Evolutionary conservation across 2,797 vertebrate species (phyloP).

Genomic region (Lithobates pipiens): DNA sequence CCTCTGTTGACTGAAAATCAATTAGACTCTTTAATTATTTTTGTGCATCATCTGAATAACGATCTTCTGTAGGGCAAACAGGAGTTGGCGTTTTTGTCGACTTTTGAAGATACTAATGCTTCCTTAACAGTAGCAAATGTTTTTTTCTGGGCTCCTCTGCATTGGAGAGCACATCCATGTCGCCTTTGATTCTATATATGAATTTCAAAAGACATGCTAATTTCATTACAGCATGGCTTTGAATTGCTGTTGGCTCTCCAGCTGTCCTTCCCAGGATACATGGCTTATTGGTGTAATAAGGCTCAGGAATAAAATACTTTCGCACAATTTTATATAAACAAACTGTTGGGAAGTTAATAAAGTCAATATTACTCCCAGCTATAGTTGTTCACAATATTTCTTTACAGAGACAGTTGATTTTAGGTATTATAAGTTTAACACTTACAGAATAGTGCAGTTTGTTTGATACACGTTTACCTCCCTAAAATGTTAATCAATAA

Average conservation of each 20-base stretch:
- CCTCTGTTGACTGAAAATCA: slow-evolving; percentile 69
- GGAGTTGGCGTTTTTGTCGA: slow-evolving; percentile 13
- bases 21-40: slow-evolving; percentile 70
- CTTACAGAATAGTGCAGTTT: neutral
- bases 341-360: slow-evolving; percentile 9
- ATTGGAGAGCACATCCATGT: slow-evolving; percentile 39
- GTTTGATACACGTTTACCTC: neutral
- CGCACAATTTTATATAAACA: neutral
- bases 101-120: slow-evolving; percentile 14
- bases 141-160: slow-evolving; percentile 16
- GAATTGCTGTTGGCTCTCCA: slow-evolving; percentile 48
- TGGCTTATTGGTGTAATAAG: slow-evolving; percentile 13
- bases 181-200: slow-evolving; percentile 47
- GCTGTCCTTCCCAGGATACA: slow-evolving; percentile 21
- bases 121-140: neutral
- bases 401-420: neutral
- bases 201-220: slow-evolving; percentile 49
- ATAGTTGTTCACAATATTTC: neutral
- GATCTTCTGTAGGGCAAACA: slow-evolving; percentile 55
- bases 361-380: neutral
- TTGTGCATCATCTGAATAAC: slow-evolving; percentile 65
- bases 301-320: slow-evolving; percentile 34
- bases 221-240: slow-evolving; percentile 43
- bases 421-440: neutral
- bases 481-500: neutral